phyloP scores from a whole-genome alignment of 2,888 invertebrate species.

The Periphyllus acericola region DNA sequence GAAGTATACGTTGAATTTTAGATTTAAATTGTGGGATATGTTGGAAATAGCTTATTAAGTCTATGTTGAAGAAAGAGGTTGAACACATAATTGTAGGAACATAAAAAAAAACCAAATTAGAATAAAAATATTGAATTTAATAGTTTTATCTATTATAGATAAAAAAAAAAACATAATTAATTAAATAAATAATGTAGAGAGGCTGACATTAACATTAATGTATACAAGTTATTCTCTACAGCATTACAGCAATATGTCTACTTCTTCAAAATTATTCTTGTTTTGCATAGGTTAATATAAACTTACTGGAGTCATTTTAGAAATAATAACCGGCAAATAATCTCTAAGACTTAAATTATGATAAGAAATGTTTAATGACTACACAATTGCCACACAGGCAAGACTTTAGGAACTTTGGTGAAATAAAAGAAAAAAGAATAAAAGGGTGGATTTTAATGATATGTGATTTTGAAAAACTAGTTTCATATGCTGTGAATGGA shows the following conservation, averaged over 20 bases:
- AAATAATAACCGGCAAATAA: slow-evolving; percentile 40
- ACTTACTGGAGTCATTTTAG: neutral
- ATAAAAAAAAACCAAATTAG: neutral
- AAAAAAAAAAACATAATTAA: slow-evolving; percentile 12
- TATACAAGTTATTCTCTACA: neutral
- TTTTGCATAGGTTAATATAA: neutral
- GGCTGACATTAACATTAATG: slow-evolving; percentile 17
- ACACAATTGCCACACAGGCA: slow-evolving; percentile 47
- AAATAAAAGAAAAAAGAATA: slow-evolving; percentile 7
- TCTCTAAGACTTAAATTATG: slow-evolving; percentile 47
- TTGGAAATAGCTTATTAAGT: neutral
- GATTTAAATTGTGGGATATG: slow-evolving; percentile 4
- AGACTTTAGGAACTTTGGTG: slow-evolving; percentile 58
- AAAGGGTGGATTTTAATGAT: slow-evolving; percentile 43
- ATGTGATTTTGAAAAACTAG: slow-evolving; percentile 35
- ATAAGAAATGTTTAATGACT: slow-evolving; percentile 55
- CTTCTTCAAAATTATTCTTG: slow-evolving; percentile 7
- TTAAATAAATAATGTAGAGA: slow-evolving; percentile 18
- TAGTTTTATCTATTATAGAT: neutral
- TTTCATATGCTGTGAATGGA: slow-evolving; percentile 45
- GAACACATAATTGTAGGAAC: slow-evolving; percentile 59
- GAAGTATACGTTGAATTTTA: neutral
- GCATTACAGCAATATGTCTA: neutral
- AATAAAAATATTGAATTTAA: slow-evolving; percentile 18
- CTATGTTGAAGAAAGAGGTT: slow-evolving; percentile 34